Evolutionary conservation across 2,113 vertebrate genomes (phyloP), one percentile per base, ranked within the genome.

Genomic region (Spilogale gracilis): DNA sequence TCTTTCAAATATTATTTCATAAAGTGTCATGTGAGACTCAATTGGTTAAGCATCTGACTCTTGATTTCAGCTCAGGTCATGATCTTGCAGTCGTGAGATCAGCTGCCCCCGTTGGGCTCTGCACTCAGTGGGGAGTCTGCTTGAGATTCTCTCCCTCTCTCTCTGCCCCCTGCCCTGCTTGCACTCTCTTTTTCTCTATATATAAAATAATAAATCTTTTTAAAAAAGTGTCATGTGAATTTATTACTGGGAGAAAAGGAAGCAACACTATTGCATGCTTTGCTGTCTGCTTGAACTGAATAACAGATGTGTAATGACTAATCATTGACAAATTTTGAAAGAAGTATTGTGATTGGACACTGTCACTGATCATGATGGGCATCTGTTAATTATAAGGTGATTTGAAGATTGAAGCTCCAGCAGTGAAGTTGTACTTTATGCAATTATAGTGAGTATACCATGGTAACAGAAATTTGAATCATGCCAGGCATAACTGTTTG

Each of bases 391-490:
- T 95, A 45, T 43, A 5, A 73, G 56, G 60, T 83, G 63, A 74
- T 81, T 92, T 94, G 13, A 50, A 95, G 52, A 58, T n/a, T 60
- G 54, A 92, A 78, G 18, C 60, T 71, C n/a, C 82, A 50, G 18
- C 25, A 61, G 48, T 52, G 23, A 93, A 71, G 18, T 88, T 89
- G 20, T 80, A 43, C 54, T 96, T 95, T 67, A 74, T 30, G 16
- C n/a, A 90, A 0, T 79, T 82, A 71, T 1, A 85, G 43, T 85
- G 76, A 78, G 25, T 54, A 74, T 43, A 50, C 17, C 38, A 32
- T 73, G 9, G 60, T 69, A 76, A 65, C 21, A 93, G 63, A 97
- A 83, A 80, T 88, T 87, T 74, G 61, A 95, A 91, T 92, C 65
- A 45, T 73, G 20, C 43, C 63, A 32, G 79, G 32, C 25, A 25